Percentiles rank a stretch among this genome's conserved stretches.
Conservation (phyloP, 2,888 invertebrate species). For the Hemistola chrysoprasaria region DNA sequence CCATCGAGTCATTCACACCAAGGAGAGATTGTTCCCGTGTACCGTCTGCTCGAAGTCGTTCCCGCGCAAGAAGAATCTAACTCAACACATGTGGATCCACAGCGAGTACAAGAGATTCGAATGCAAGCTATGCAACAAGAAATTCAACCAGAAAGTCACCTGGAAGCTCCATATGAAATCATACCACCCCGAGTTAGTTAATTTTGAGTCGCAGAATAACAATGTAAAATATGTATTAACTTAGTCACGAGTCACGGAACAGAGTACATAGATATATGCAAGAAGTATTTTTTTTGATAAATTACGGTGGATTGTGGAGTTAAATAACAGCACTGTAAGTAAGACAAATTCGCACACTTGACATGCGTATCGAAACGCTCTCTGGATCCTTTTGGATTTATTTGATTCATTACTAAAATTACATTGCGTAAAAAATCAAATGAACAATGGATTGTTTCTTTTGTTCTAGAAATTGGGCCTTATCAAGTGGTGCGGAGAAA, state of each 20-base stretch:
- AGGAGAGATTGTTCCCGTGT: constrained; percentile 75
- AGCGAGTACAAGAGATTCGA: constrained; percentile 65
- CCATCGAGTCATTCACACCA: constrained; percentile 78
- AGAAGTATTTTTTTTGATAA: no score
- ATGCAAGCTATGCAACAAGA: constrained; percentile 63
- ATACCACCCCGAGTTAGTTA: constrained; percentile 59
- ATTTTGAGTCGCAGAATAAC: constrained; percentile 50
- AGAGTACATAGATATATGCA: no score
- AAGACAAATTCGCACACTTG: no score
- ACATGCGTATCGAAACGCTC: no score
- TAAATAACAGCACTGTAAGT: no score
- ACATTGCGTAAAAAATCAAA: no score
- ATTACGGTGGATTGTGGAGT: no score
- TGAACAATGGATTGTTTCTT: constrained; percentile 38
- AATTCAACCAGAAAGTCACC: constrained; percentile 70
- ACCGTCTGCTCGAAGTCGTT: constrained; percentile 71
- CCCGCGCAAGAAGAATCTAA: constrained; percentile 63
- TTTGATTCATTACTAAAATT: no score
- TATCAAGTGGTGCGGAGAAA: constrained; percentile 40
- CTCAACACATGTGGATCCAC: constrained; percentile 73
- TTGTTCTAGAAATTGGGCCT: constrained; percentile 48
- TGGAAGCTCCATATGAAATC: constrained; percentile 71
- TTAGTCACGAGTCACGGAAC: no score
- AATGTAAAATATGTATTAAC: constrained; percentile 48
- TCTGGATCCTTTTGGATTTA: no score